Percentiles rank a stretch among this genome's conserved stretches.
These are phyloP conservation scores for Lepidonotus clava DNA, from an alignment of 2,888 invertebrate species.

Conservation along the genomic window DNA sequence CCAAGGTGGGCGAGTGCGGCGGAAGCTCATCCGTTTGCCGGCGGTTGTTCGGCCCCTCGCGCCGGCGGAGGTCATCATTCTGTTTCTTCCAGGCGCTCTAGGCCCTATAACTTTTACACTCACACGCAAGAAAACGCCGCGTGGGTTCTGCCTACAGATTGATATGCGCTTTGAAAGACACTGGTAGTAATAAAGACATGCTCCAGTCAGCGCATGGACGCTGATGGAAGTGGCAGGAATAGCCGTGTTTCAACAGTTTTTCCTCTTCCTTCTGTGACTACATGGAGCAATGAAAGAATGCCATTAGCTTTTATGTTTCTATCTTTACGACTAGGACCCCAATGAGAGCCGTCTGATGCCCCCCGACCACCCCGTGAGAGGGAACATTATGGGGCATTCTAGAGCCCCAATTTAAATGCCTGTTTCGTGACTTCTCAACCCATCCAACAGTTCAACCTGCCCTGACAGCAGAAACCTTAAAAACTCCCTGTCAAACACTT, in stretches of 20 bases:
- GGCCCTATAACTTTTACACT: slow-evolving; percentile 7
- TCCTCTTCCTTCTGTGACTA: too few species aligned
- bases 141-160: background rate
- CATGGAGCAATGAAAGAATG: background rate
- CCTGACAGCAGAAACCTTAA: background rate
- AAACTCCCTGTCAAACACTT: background rate
- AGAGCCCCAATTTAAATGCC: background rate
- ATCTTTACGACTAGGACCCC: background rate
- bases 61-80: slow-evolving; percentile 3
- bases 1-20: slow-evolving; percentile 29
- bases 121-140: background rate
- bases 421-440: background rate
- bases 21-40: slow-evolving; percentile 34
- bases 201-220: background rate
- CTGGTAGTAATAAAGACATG: background rate
- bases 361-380: background rate
- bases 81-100: background rate
- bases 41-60: background rate
- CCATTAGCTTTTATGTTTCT: background rate
- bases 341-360: background rate
- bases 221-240: background rate
- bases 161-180: background rate
- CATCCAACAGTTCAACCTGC: background rate
- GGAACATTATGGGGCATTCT: background rate
- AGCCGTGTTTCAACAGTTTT: too few species aligned